Evolutionary conservation across 2,797 vertebrate genomes (phyloP), one percentile per base, ranked within the genome.

Genomic region (Dallia pectoralis): DNA sequence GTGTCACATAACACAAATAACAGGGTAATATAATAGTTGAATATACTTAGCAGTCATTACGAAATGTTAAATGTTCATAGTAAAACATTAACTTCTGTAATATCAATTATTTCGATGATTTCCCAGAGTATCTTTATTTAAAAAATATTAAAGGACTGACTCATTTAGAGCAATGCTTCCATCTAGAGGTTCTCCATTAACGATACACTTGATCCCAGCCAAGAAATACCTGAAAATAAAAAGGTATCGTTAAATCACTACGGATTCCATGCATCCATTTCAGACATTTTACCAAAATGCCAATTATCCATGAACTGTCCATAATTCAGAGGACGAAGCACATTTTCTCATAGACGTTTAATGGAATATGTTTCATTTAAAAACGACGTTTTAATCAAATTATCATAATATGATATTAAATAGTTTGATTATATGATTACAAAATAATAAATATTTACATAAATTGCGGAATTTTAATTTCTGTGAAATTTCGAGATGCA

Each of bases 1-100:
- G 71, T 53, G 62, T 73, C 63, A 30, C 49, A 8, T 53, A 14
- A 29, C 18, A 62, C 53, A 12, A 70, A 69, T 18, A 69, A 69
- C 18, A 29, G 2, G 11, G 6, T 22, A 27, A 25, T 8, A 3
- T 27, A 29, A 36, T 40, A 4, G 32, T 44, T 12, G 29, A 4
- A 19, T 25, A 27, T 2, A 11, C 22, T 59, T 25, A 25, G 25
- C 53, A 59, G 25, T 59, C 9, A 59, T 59, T 53, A 53, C 19
- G 3, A 1, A 25, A n/a, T 12, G 3, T 59, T 25, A 59, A 25
- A 59, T 59, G 22, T 22, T 11, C 22, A 59, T 25, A 19, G 22
- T 3, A 27, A 19, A 59, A 27, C 22, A 59, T 64, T 1, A 32
- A 64, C 62, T 64, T 33, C 30, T 59, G 53, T 59, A 59, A 59